Percentiles rank a stretch among this genome's conserved stretches.
Conservation (phyloP, 1,140 invertebrate genomes). For the Macrostomum lignano region DNA sequence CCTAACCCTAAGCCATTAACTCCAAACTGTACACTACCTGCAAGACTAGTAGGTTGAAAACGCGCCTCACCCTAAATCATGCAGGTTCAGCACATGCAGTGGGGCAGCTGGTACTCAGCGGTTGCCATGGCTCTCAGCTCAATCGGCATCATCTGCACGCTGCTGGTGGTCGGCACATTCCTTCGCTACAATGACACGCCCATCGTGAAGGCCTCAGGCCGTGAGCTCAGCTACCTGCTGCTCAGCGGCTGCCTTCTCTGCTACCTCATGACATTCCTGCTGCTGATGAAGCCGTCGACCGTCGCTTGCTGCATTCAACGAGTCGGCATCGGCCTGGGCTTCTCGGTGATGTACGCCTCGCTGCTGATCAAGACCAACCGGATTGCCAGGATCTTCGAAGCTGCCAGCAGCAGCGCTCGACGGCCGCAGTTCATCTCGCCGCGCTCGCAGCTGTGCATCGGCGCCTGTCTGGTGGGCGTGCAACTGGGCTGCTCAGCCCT, state of each 20-base stretch:
- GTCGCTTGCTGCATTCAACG: conserved; percentile 33
- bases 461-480: conserved; percentile 4
- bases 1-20: too few relatives aligned
- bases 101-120: conserved; percentile 17
- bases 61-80: too few relatives aligned
- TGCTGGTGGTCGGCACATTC: too few relatives aligned
- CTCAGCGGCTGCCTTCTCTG: too few relatives aligned
- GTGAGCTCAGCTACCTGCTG: too few relatives aligned
- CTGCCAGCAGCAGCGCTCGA: conserved; percentile 45
- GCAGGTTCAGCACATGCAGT: conserved; percentile 6
- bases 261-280: conserved; percentile 8
- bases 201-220: too few relatives aligned
- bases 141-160: too few relatives aligned
- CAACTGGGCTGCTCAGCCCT: conserved; percentile 36
- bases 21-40: too few relatives aligned
- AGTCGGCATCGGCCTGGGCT: conserved; percentile 35
- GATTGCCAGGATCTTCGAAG: conserved; percentile 38
- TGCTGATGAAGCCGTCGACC: conserved; percentile 25
- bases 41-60: too few relatives aligned
- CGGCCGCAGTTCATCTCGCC: conserved; percentile 53
- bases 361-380: conserved; percentile 42
- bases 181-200: too few relatives aligned
- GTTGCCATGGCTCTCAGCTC: conserved; percentile 28
- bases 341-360: conserved; percentile 37
- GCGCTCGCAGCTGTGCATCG: conserved; percentile 7